Percentiles rank a stretch among this genome's conserved stretches.
Evolutionary conservation across 2,888 invertebrate species (phyloP).

Genomic region (Coenonympha arcania): DNA sequence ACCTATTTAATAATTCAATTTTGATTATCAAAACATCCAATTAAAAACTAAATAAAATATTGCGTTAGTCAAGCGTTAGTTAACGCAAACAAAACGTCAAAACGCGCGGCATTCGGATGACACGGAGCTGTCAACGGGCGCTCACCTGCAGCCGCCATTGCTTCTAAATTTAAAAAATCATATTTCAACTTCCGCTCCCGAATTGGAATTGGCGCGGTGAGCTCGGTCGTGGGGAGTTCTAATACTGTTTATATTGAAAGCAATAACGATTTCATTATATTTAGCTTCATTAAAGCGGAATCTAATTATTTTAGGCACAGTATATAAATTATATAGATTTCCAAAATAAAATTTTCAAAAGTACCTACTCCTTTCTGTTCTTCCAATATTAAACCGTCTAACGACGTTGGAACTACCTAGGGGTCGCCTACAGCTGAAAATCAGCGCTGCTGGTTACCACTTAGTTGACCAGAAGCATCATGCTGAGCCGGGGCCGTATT

Average conservation of each 20-base stretch:
- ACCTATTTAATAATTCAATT: too few species aligned
- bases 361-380: too few species aligned
- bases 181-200: constrained; percentile 70
- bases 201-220: constrained; percentile 65
- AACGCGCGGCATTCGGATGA: constrained; percentile 36
- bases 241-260: constrained; percentile 21
- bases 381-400: too few species aligned
- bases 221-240: constrained; percentile 33
- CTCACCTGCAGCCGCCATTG: constrained; percentile 64
- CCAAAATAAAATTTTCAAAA: too few species aligned
- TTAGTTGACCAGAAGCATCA: too few species aligned
- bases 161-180: constrained; percentile 70
- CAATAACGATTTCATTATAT: constrained; percentile 4
- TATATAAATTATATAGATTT: neutral
- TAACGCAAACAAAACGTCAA: constrained; percentile 37
- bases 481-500: too few species aligned
- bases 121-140: constrained; percentile 51
- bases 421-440: too few species aligned
- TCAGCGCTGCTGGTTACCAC: too few species aligned
- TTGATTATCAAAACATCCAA: constrained; percentile 14
- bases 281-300: neutral
- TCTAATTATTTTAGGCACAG: neutral
- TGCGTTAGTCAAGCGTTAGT: constrained; percentile 52
- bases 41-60: constrained; percentile 25
- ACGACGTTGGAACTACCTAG: too few species aligned